Base-by-base conservation (phyloP, 2,888 invertebrate species). In the Pantelozetes paolii region DNA sequence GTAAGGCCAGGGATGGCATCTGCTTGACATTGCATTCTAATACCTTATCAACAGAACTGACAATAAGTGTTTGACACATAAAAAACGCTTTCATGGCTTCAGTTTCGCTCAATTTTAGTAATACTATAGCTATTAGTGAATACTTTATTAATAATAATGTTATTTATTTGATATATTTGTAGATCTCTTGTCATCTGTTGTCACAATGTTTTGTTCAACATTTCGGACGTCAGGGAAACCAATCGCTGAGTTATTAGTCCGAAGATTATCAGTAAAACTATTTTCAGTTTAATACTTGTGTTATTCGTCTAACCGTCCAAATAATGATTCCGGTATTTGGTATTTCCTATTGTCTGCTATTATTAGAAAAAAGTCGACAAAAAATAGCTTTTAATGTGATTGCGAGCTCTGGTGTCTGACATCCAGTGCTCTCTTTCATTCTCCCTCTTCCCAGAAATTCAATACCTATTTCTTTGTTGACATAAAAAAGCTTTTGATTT, bases 51-150 rank as follows among this genome's bases (percentile, higher is more conserved):
- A 28, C 30, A 62, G 30, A 8, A 62, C 15, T 26, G 30, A 32
- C 18, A 28, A 62, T 30, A 62, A 32, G 28, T 3, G 26, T 11
- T 2, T 62, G 59, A 32, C 30, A 32, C 30, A 30, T 62, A 62
- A 62, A 62, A 62, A 62, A 62, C 30, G 59, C 30, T 62, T 62
- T 62, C 59, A 62, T n/a, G 59, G 59, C 59, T 62, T 62, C 9
- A 62, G 59, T 6, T 62, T 11, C 30, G 59, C 59, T 30, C 59
- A 62, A 62, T 30, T 62, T 30, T n/a, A 6, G 30, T 30, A 9
- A 8, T 62, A 28, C 30, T 15, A n/a, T n/a, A n/a, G n/a, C n/a
- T n/a, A n/a, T n/a, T 32, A 62, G 59, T 18, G 18, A 9, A 54
- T 20, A 23, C 23, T 54, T 54, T 54, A 54, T 54, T 62, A 62